phyloP scores from a whole-genome alignment of 1,140 invertebrate species.

The Zaprionus lachaisei region DNA sequence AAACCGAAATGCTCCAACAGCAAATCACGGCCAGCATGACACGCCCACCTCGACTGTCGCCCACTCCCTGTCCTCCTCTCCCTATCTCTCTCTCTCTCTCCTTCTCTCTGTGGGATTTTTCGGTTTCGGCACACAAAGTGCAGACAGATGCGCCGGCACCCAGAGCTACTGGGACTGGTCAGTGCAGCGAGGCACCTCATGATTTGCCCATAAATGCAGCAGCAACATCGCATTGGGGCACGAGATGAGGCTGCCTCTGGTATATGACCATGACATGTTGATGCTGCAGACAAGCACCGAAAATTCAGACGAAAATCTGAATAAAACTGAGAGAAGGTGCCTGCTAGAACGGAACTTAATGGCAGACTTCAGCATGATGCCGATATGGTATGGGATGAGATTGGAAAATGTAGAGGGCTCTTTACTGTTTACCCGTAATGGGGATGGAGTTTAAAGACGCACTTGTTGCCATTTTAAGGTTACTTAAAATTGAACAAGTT shows the following conservation, averaged over 20 bases:
- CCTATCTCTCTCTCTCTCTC: not conserved
- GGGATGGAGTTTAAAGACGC: not conserved
- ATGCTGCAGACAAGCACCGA: constrained; percentile 39
- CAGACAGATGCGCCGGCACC: not conserved
- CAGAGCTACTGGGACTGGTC: constrained; percentile 30
- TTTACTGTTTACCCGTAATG: not conserved
- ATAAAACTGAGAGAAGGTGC: constrained; percentile 14
- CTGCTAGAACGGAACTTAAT: not conserved
- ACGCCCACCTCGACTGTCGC: constrained; percentile 52
- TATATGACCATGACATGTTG: constrained; percentile 43
- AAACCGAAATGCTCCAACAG: constrained; percentile 73
- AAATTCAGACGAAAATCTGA: constrained; percentile 27
- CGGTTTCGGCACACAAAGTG: constrained; percentile 17
- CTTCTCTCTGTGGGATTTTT: constrained; percentile 12
- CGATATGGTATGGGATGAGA: not conserved
- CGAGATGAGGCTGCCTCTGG: not conserved
- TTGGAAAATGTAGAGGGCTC: not conserved
- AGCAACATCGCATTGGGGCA: constrained; percentile 19
- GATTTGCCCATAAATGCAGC: constrained; percentile 75
- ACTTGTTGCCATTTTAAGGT: not conserved
- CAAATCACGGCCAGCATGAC: constrained; percentile 73
- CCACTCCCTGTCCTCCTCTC: not conserved
- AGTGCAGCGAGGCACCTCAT: constrained; percentile 71
- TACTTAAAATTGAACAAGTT: too few species aligned
- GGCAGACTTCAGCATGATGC: not conserved